phyloP scores from a whole-genome alignment of 2,797 vertebrate species.

The Falco berigora region DNA sequence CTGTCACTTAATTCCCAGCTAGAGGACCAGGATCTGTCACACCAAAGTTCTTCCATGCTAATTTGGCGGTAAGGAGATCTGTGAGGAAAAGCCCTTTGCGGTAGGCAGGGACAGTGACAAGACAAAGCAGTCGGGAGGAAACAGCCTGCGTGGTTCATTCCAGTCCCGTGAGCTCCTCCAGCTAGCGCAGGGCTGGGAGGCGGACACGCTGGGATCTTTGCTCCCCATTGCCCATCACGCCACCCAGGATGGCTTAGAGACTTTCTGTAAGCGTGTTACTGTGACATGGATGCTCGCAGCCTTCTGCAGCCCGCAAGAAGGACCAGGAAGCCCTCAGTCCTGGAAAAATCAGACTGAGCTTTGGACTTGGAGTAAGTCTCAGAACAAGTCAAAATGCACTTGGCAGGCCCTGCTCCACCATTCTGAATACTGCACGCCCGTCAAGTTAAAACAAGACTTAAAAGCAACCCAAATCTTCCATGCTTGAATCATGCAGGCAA shows the following conservation, averaged over 20 bases:
- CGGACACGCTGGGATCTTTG: fast-evolving
- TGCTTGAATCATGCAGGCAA: not conserved
- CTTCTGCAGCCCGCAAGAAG: not conserved
- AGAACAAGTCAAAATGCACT: not conserved
- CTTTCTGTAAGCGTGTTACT: fast-evolving
- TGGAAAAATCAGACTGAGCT: not conserved
- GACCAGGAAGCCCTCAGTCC: not conserved
- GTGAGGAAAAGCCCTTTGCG: not conserved
- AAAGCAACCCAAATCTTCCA: not conserved
- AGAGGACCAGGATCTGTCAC: not conserved
- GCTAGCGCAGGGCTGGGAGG: not conserved
- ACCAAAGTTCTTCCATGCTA: not conserved
- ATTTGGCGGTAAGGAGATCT: slow-evolving; percentile 3
- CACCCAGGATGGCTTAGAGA: not conserved
- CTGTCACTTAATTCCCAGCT: not conserved
- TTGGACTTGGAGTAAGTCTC: not conserved
- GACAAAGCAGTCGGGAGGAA: not conserved
- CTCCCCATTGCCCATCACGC: not conserved
- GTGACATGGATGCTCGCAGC: not conserved
- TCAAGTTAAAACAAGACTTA: slow-evolving; percentile 35
- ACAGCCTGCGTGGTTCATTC: not conserved
- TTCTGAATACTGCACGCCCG: not conserved
- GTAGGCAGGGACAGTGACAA: not conserved
- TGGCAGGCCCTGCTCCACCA: not conserved
- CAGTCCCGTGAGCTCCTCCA: not conserved